Evolutionary conservation across 2,888 invertebrate species (phyloP).

Genomic region (Glaucopsyche alexis): DNA sequence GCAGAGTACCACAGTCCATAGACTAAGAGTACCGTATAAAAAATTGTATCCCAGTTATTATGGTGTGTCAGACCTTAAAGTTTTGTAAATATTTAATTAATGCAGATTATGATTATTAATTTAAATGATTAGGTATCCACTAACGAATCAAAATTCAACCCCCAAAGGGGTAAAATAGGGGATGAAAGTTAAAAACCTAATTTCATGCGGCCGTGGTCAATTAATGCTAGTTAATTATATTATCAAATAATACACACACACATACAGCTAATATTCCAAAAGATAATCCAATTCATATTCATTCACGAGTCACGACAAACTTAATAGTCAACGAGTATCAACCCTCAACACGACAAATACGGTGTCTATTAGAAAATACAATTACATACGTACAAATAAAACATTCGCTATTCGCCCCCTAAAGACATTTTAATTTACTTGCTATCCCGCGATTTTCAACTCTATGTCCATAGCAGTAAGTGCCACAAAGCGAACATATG

Average conservation of each 20-base stretch:
- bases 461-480: constrained; percentile 38
- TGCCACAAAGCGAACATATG: constrained; percentile 27
- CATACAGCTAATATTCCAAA: constrained; percentile 10
- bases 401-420: constrained; percentile 48
- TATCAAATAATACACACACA: no score
- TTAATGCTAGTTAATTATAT: no score
- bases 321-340: constrained; percentile 29
- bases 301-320: constrained; percentile 11
- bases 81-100: no score
- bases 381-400: constrained; percentile 61
- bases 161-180: no score
- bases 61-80: no score
- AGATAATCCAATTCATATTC: constrained; percentile 13
- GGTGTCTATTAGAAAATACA: constrained; percentile 62
- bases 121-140: no score
- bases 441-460: constrained; percentile 40
- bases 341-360: constrained; percentile 49
- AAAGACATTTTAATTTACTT: constrained; percentile 67
- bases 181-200: no score
- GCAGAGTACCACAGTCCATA: not conserved
- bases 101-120: no score
- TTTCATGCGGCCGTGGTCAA: no score
- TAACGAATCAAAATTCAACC: no score
- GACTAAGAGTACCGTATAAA: no score
- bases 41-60: no score